Percentiles rank a stretch among this genome's conserved stretches.
Conservation (phyloP, 2,113 vertebrate genomes). For the Sturnira hondurensis region DNA sequence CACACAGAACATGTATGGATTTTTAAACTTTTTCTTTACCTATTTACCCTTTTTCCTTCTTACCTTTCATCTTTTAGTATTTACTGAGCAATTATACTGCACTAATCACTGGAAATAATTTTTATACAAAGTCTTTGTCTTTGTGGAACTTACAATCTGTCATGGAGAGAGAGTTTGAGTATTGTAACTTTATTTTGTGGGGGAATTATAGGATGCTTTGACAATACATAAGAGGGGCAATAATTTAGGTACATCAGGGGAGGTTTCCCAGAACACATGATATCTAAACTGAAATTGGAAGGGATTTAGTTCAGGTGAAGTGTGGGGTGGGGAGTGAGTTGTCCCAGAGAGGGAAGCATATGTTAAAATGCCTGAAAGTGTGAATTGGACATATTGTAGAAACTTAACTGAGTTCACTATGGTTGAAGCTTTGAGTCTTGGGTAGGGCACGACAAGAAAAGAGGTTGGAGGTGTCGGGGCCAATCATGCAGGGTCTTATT, state of each 20-base stretch:
- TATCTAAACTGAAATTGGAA: neutral
- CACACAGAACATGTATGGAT: conserved; percentile 95
- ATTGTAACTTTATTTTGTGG: neutral
- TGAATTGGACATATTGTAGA: neutral
- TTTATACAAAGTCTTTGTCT: neutral
- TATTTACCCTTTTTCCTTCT: conserved; percentile 20
- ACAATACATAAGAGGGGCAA: neutral
- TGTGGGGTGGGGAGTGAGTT: neutral
- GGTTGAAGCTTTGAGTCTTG: neutral
- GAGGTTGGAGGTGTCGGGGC: neutral
- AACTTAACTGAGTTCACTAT: neutral
- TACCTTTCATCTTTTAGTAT: neutral
- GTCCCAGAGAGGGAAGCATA: neutral
- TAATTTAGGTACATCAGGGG: neutral
- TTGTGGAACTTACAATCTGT: neutral
- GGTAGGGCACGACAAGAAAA: neutral
- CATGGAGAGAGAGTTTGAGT: neutral
- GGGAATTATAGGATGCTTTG: neutral
- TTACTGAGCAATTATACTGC: conserved; percentile 1
- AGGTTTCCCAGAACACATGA: neutral
- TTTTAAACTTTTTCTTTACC: neutral
- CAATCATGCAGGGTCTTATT: neutral
- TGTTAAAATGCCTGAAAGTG: neutral
- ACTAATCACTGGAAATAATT: neutral
- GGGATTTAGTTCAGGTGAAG: neutral